Evolutionary conservation across 2,888 invertebrate genomes (phyloP), one percentile per base, ranked within the genome.

Genomic region (Callyntrura sp.): DNA sequence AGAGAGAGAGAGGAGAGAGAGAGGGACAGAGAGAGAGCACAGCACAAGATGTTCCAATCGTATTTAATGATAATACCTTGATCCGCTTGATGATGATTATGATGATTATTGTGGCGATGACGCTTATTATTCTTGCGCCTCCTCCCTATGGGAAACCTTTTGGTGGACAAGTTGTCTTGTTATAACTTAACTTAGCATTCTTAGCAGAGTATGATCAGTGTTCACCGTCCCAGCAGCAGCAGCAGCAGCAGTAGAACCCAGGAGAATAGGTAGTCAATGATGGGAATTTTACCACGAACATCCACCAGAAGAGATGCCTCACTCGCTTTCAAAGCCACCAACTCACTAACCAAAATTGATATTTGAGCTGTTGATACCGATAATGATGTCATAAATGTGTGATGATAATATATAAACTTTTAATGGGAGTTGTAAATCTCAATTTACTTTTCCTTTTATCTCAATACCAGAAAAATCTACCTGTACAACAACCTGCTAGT

Each of bases 31-130:
- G 55, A 51, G 35, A 1, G 55, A 55, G 43, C 70, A 20, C 35
- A 87, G 35, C 35, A 87, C 79, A 79, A 84, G 85, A 85, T 70
- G 84, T 89, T 85, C 84, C 89, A 85, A 89, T 89, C 85, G 78
- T 70, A 60, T 73, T 70, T 85, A 84, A 90, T 85, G 88, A 84
- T 84, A 90, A 85, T 85, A 85, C 83, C 76, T 82, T 88, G 45
- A 83, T 82, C 88, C 83, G 45, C 51, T 60, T 85, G 85, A 85
- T 79, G 78, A 86, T 65, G 78, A 86, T 65, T 60, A 51, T 85
- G 65, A 78, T 73, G 43, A 73, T 76, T 76, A 76, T 76, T 48
- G 14, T 68, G 79, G 57, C 25, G 81, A 81, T 82, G 82, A 62
- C 20, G 60, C 57, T 78, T 78, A 79, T 57, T 79, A 78, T 79